Base-by-base conservation (phyloP, 2,888 invertebrate genomes). In the Patella pellucida region DNA sequence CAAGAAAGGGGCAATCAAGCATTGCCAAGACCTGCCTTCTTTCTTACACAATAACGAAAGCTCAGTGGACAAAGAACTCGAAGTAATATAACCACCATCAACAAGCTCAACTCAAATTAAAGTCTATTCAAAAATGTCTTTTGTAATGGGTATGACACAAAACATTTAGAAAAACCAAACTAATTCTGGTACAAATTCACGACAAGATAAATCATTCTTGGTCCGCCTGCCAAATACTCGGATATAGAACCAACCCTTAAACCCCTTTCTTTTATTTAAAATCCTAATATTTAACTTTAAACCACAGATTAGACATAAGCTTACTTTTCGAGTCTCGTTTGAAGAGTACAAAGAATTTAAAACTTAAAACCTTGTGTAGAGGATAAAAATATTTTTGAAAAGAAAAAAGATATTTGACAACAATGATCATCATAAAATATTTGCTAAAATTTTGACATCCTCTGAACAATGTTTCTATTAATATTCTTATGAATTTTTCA, bases 21-120 rank as follows among this genome's bases (percentile, higher is more conserved):
- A 62, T 62, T 62, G 62, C 62, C 62, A 62, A 62, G 62, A 62
- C 62, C 19, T 62, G 62, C 62, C 14, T 41, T 62, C 23, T 56
- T 62, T 62, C 62, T 62, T 62, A 62, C 62, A 62, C 62, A 11
- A 62, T 23, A 12, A 62, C 62, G 12, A 23, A n/a, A 62, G 62
- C 62, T 62, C 23, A 62, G 62, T 62, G 62, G 62, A 62, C 62
- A 62, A 62, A 62, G 62, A 62, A 62, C 41, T 62, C 11, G 23
- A 14, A 23, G 23, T 62, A 62, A 62, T 62, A 62, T 23, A 62
- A 23, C 23, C 23, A 23, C 14, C 23, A 4, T 62, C 19, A 62
- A 62, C 62, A 62, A 62, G 62, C 62, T 62, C 62, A 23, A 62
- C 19, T 23, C 19, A 23, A 62, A 62, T 62, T 62, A 62, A 62